Evolutionary conservation across 2,113 vertebrate genomes (phyloP).

Genomic region (Rallus limicola): DNA sequence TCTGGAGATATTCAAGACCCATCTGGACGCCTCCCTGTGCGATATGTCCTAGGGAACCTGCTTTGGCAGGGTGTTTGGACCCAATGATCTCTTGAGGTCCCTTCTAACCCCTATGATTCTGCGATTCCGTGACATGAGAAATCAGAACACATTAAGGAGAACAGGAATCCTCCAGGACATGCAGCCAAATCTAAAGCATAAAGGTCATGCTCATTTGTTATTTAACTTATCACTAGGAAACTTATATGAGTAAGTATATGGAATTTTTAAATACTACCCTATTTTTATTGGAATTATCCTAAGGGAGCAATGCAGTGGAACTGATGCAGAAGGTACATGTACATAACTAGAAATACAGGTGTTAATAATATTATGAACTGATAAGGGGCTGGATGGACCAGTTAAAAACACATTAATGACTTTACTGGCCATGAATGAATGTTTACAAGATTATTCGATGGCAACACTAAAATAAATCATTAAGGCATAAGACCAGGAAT

Average conservation of each 20-base stretch:
- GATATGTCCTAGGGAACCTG: too few relatives aligned
- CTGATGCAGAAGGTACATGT: neutral
- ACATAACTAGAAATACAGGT: neutral
- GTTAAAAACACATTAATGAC: neutral
- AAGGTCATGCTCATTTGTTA: conserved; percentile 11
- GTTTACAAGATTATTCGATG: neutral
- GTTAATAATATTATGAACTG: neutral
- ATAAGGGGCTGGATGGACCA: neutral
- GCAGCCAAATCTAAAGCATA: neutral
- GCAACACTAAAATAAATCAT: conserved; percentile 4
- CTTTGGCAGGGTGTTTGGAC: too few relatives aligned
- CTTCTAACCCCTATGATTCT: too few relatives aligned
- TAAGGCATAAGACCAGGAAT: neutral
- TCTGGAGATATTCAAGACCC: too few relatives aligned
- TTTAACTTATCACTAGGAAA: conserved; percentile 8
- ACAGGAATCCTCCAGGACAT: neutral
- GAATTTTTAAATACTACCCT: neutral
- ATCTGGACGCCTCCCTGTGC: too few relatives aligned
- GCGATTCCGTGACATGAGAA: too few relatives aligned
- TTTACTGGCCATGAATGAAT: neutral
- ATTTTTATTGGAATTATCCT: neutral
- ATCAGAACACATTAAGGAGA: neutral
- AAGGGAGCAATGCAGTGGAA: neutral
- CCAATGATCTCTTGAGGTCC: too few relatives aligned
- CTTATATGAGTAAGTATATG: neutral